Percentiles rank a stretch among this genome's conserved stretches.
phyloP scores from a whole-genome alignment of 2,113 vertebrate species.

The Tachysurus fulvidraco region DNA sequence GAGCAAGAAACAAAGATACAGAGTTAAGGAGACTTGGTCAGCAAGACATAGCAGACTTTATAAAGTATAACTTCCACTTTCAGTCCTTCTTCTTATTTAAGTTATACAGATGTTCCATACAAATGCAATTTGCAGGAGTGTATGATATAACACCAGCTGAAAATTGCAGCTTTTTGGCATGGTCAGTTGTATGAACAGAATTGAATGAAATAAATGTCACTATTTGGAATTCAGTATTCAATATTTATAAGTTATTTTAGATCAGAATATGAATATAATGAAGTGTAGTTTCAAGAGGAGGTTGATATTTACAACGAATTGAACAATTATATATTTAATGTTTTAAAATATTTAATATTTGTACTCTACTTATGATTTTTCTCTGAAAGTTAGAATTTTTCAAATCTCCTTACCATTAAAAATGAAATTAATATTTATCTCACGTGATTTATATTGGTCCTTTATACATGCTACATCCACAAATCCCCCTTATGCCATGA shows the following conservation, averaged over 20 bases:
- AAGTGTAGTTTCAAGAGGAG: not conserved
- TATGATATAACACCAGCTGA: not conserved
- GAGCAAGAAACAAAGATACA: constrained; percentile 54
- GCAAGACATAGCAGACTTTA: constrained; percentile 51
- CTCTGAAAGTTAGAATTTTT: not conserved
- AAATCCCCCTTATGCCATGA: constrained; percentile 60
- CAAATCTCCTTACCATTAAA: constrained; percentile 4
- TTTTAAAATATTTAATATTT: not conserved
- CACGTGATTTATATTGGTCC: constrained; percentile 35
- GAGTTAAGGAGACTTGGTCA: constrained; percentile 55
- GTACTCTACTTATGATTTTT: not conserved
- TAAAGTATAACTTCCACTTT: not conserved
- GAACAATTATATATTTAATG: not conserved
- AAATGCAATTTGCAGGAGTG: constrained; percentile 26
- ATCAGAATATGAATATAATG: not conserved
- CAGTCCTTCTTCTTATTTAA: not conserved
- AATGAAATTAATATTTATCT: constrained; percentile 28
- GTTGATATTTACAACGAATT: not conserved
- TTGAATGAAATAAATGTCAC: not conserved
- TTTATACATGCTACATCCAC: constrained; percentile 37
- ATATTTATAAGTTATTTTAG: not conserved
- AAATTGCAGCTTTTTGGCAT: not conserved
- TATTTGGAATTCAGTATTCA: not conserved
- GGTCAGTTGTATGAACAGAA: not conserved
- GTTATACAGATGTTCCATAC: constrained; percentile 14